Evolutionary conservation across 2,113 vertebrate genomes (phyloP).

Genomic region (Chlorodrepanis virens): DNA sequence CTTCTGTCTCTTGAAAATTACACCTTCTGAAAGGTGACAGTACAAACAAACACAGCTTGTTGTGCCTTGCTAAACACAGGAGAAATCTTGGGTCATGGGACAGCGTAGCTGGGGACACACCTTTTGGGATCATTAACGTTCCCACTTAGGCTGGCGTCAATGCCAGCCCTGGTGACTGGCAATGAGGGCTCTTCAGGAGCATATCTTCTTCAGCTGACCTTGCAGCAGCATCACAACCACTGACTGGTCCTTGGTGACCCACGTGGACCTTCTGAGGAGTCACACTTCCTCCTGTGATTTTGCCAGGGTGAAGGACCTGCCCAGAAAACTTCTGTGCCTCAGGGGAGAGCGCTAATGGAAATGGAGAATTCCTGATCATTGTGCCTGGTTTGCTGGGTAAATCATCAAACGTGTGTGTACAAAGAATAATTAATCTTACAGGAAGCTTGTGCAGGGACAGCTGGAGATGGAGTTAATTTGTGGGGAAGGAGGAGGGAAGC

Average conservation of each 20-base stretch:
- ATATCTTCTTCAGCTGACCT: background rate
- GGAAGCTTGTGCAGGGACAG: conserved; percentile 31
- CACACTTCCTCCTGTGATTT: background rate
- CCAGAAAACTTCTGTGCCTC: background rate
- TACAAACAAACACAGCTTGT: background rate
- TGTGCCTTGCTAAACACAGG: background rate
- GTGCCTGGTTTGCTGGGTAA: conserved; percentile 41
- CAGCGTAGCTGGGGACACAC: background rate
- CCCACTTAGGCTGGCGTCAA: background rate
- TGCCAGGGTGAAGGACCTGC: background rate
- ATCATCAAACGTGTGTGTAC: conserved; percentile 37
- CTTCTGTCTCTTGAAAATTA: background rate
- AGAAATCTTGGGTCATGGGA: background rate
- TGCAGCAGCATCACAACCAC: background rate
- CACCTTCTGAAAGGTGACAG: background rate
- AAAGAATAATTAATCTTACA: conserved; percentile 52
- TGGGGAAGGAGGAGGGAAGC: conserved; percentile 9
- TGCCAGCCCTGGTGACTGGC: background rate
- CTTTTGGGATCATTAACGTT: background rate
- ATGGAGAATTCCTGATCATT: background rate
- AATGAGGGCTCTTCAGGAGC: background rate
- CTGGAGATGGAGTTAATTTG: conserved; percentile 43
- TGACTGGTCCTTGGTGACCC: background rate
- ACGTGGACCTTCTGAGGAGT: background rate
- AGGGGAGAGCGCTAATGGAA: background rate